These are phyloP conservation scores for Garra rufa DNA, from an alignment of 2,113 vertebrate species.

Conservation along the genomic window DNA sequence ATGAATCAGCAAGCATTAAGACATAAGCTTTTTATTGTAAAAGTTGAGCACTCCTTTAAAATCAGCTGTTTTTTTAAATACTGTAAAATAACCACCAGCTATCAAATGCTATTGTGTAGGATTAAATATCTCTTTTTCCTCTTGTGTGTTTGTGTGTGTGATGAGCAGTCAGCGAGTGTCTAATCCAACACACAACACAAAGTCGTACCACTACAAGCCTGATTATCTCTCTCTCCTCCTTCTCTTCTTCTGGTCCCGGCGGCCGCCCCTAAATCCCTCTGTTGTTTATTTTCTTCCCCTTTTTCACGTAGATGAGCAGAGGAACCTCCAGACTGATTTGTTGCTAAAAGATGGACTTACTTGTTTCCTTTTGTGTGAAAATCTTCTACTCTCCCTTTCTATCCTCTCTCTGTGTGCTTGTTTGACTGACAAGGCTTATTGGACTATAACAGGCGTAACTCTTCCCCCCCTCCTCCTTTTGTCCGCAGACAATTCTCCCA, in stretches of 20 bases:
- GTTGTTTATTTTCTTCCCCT: slow-evolving; percentile 86
- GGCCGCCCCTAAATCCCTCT: slow-evolving; percentile 80
- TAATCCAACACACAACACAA: slow-evolving; percentile 42
- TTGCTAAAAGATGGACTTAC: slow-evolving; percentile 99
- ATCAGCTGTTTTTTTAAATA: not conserved
- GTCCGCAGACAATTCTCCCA: slow-evolving; percentile 97
- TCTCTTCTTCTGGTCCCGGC: slow-evolving; percentile 60
- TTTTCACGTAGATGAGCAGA: slow-evolving; percentile 85
- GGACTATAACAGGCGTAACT: slow-evolving; percentile 99
- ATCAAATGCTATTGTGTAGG: not conserved
- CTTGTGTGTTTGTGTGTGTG: slow-evolving; percentile 39
- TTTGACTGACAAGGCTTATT: slow-evolving; percentile 99
- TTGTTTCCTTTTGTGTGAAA: slow-evolving; percentile 99
- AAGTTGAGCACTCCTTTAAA: not conserved
- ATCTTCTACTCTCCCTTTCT: slow-evolving; percentile 95
- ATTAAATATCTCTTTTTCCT: slow-evolving; percentile 33
- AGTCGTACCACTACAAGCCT: slow-evolving; percentile 37
- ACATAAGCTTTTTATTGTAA: not conserved
- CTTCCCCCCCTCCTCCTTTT: slow-evolving; percentile 89
- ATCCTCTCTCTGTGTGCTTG: slow-evolving; percentile 86
- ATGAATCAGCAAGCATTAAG: too few species aligned
- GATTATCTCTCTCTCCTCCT: slow-evolving; percentile 48
- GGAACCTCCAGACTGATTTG: slow-evolving; percentile 94
- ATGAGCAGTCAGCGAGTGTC: slow-evolving; percentile 21
- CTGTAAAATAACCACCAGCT: not conserved